phyloP scores from a whole-genome alignment of 2,888 invertebrate species.

The Candidula unifasciata region DNA sequence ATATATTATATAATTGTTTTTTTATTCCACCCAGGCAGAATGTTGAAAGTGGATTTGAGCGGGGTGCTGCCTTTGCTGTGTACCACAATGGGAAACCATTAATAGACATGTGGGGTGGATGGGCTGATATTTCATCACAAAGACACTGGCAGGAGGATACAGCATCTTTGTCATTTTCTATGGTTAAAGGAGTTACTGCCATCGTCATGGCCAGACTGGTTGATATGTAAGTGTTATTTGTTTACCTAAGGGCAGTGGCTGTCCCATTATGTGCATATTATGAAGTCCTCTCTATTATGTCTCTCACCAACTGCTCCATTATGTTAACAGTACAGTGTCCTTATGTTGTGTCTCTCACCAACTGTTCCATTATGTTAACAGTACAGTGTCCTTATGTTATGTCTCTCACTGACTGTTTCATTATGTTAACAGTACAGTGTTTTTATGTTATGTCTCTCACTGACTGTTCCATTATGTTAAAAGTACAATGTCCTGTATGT shows the following conservation, averaged over 20 bases:
- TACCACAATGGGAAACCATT: slow-evolving; percentile 71
- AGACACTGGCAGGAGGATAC: slow-evolving; percentile 70
- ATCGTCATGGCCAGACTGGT: slow-evolving; percentile 74
- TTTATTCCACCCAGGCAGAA: slow-evolving; percentile 51
- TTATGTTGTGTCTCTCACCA: no score
- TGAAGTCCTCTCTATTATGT: neutral
- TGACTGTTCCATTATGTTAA: no score
- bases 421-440: no score
- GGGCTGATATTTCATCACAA: slow-evolving; percentile 67
- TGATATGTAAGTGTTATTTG: slow-evolving; percentile 68
- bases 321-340: no score
- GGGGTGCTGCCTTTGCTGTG: slow-evolving; percentile 70
- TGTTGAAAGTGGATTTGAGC: slow-evolving; percentile 60
- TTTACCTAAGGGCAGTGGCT: neutral
- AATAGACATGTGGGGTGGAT: slow-evolving; percentile 75
- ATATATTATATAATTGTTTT: neutral
- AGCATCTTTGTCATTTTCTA: slow-evolving; percentile 63
- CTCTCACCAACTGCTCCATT: no score
- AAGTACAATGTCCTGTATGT: no score
- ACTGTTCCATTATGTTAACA: no score
- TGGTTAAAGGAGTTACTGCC: slow-evolving; percentile 69
- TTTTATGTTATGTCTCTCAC: no score
- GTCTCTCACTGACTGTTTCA: no score
- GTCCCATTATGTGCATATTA: neutral
- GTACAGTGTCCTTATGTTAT: no score